Base-by-base conservation (phyloP, 2,888 invertebrate genomes). In the Bruchidius siliquastri region DNA sequence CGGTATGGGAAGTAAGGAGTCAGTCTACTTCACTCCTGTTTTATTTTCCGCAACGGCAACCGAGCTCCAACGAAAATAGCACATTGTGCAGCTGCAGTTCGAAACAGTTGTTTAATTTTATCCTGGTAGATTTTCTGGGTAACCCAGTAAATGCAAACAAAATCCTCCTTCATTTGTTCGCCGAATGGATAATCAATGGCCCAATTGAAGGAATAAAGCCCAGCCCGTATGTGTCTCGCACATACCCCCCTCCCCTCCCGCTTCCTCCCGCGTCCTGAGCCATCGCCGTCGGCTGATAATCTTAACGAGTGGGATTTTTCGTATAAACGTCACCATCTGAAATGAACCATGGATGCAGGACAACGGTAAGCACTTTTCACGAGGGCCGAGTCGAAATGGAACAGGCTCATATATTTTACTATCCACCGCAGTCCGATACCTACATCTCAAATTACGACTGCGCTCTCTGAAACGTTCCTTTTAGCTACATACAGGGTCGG, bases 371-470 rank as follows among this genome's bases (percentile, higher is more conserved):
- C 83, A 81, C 82, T 79, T 80, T 81, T 84, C 84, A 82, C 83
- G 74, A 75, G 83, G 80, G 83, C 78, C 81, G 74, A 79, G 83
- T 82, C 83, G 82, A 83, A 82, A 81, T 82, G 83, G 49, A 49
- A 49, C 49, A 49, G 49, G 49, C 49, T 83, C 81, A 83, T 84
- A 84, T 83, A 84, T 81, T 81, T 81, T 82, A 82, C 82, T 83
- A 83, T 81, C 81, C 81, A 81, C 80, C 81, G 80, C 80, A 79
- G 80, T 80, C 81, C 82, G 80, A 84, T 83, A 83, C 83, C 83
- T 81, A 82, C 82, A 84, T 83, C 83, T 83, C 82, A 83, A 82
- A 83, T 84, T 83, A 83, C 81, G 76, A 76, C 78, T 76, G 71
- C 74, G 76, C 75, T 73, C 74, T 72, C 75, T 68, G 74, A 78